Evolutionary conservation across 2,113 vertebrate species (phyloP).

Genomic region (Nyctibius bracteatus): DNA sequence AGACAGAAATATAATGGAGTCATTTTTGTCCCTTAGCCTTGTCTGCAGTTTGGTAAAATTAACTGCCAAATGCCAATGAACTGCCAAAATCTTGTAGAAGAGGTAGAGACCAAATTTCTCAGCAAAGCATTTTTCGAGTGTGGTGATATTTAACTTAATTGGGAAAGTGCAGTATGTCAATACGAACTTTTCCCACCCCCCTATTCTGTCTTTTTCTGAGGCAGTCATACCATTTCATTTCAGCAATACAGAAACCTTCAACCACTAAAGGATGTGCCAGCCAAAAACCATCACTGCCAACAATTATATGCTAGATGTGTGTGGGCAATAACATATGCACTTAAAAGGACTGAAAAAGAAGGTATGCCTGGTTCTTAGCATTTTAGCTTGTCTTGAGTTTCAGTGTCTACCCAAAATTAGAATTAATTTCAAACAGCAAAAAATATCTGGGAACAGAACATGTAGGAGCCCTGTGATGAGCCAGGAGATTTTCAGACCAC

Average conservation of each 20-base stretch:
- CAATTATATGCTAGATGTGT: conserved; percentile 65
- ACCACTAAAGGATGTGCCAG: conserved; percentile 53
- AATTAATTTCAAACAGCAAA: conserved; percentile 38
- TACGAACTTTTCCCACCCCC: conserved; percentile 42
- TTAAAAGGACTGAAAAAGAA: conserved; percentile 64
- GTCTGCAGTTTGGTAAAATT: neutral
- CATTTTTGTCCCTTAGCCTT: neutral
- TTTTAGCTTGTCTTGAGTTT: conserved; percentile 48
- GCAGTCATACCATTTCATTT: conserved; percentile 45
- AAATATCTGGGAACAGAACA: neutral
- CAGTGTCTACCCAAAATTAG: conserved; percentile 53
- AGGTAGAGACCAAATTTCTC: conserved; percentile 15
- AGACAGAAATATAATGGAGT: neutral
- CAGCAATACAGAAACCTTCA: conserved; percentile 55
- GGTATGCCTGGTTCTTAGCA: conserved; percentile 44
- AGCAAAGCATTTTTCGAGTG: neutral
- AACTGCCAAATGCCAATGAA: conserved; percentile 6
- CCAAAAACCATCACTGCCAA: conserved; percentile 63
- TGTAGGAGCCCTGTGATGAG: conserved; percentile 18
- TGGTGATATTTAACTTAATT: conserved; percentile 60
- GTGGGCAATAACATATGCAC: conserved; percentile 65
- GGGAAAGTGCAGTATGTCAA: conserved; percentile 52
- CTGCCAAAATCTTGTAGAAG: neutral
- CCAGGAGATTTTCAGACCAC: neutral
- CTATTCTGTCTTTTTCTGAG: conserved; percentile 21